Conservation (phyloP, 2,113 vertebrate genomes). For the Tetrax tetrax region DNA sequence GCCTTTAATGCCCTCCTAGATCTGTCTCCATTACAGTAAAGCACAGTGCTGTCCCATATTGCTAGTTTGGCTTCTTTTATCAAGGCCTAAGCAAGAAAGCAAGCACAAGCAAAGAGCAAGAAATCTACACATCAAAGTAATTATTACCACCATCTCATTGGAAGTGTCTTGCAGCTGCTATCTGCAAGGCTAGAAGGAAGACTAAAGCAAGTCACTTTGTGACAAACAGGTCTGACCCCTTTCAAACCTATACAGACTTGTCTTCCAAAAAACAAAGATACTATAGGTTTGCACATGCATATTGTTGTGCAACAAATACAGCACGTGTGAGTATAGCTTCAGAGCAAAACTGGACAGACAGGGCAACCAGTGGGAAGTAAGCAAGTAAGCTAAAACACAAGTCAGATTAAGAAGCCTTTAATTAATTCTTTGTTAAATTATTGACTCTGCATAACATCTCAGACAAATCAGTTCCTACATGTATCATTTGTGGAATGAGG, state of each 20-base stretch:
- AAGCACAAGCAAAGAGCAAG: not conserved
- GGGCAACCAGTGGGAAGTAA: not conserved
- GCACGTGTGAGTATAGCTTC: not conserved
- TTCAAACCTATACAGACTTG: not conserved
- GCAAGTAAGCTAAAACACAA: not conserved
- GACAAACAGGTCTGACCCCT: not conserved
- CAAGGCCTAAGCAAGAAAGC: not conserved
- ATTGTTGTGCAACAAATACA: not conserved
- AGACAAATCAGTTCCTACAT: not conserved
- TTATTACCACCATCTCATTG: not conserved
- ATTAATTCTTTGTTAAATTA: not conserved
- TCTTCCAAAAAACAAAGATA: not conserved
- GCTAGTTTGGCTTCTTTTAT: not conserved
- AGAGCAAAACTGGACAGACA: not conserved
- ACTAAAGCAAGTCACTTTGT: not conserved
- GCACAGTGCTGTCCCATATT: not conserved
- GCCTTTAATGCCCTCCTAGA: not conserved
- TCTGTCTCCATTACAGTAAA: not conserved
- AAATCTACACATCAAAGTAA: not conserved
- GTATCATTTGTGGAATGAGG: not conserved
- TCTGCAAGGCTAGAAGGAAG: not conserved
- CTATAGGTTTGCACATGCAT: not conserved
- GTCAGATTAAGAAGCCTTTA: not conserved
- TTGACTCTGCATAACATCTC: not conserved
- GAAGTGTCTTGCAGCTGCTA: not conserved